Evolutionary conservation across 2,113 vertebrate genomes (phyloP).

Genomic region (Eulacestoma nigropectus): DNA sequence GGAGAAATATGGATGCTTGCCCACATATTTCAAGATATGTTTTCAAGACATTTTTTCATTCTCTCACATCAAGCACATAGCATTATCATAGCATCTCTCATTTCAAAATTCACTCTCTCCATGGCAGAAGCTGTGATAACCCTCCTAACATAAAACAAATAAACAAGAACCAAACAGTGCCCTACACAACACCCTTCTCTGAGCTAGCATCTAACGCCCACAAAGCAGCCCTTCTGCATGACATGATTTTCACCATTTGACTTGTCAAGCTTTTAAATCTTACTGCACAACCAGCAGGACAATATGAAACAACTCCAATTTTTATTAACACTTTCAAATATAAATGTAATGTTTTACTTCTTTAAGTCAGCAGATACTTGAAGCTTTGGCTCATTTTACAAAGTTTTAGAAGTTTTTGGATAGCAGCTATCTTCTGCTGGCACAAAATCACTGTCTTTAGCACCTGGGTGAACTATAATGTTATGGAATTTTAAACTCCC

Average conservation of each 20-base stretch:
- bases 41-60: background rate
- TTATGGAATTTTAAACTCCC: background rate
- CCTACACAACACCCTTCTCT: background rate
- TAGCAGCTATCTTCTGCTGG: background rate
- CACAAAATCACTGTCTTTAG: background rate
- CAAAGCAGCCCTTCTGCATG: background rate
- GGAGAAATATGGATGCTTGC: background rate
- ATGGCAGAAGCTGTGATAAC: background rate
- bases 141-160: background rate
- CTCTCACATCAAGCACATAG: background rate
- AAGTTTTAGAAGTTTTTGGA: background rate
- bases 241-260: background rate
- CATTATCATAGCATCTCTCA: background rate
- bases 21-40: background rate
- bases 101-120: background rate
- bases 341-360: background rate
- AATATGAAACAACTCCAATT: background rate
- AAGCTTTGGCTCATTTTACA: background rate
- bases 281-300: background rate
- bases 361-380: background rate
- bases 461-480: background rate
- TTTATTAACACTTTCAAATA: background rate
- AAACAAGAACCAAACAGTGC: background rate
- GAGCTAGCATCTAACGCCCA: background rate
- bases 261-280: background rate